Conservation (phyloP, 2,888 invertebrate genomes). For the Trichogramma evanescens region DNA sequence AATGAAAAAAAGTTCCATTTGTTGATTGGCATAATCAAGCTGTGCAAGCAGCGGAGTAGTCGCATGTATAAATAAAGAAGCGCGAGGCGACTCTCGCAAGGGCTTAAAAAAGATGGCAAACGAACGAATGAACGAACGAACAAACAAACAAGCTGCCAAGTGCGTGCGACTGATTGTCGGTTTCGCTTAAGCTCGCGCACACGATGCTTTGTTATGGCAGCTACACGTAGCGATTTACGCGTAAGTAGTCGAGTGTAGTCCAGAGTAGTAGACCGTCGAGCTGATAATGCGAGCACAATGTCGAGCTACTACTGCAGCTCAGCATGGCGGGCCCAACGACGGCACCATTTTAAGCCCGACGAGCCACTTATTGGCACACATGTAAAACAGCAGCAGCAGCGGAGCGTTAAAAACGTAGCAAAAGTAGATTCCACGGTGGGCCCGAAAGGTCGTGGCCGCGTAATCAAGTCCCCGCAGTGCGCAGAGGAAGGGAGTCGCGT, state of each 20-base stretch:
- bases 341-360: not conserved
- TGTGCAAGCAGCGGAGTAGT: no score
- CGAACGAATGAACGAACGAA: not conserved
- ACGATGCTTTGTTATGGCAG: constrained; percentile 1
- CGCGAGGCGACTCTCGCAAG: no score
- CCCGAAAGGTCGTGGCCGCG: constrained; percentile 19
- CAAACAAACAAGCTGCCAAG: constrained; percentile 3
- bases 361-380: not conserved
- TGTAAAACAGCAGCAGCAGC: not conserved
- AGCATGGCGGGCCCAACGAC: not conserved
- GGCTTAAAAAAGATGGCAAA: no score
- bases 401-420: no score
- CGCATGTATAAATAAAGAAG: no score
- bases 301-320: no score
- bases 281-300: not conserved
- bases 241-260: constrained; percentile 8
- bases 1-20: no score
- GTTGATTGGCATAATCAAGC: no score
- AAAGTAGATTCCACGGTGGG: not conserved
- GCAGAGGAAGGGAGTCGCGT: constrained; percentile 22
- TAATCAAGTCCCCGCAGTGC: constrained; percentile 45
- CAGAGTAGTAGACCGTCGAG: not conserved
- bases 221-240: constrained; percentile 12
- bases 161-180: constrained; percentile 26
- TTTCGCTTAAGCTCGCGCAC: constrained; percentile 22